Percentiles rank a stretch among this genome's conserved stretches.
Evolutionary conservation across 1,140 invertebrate species (phyloP).

Genomic region (Gyrodactylus salaris): DNA sequence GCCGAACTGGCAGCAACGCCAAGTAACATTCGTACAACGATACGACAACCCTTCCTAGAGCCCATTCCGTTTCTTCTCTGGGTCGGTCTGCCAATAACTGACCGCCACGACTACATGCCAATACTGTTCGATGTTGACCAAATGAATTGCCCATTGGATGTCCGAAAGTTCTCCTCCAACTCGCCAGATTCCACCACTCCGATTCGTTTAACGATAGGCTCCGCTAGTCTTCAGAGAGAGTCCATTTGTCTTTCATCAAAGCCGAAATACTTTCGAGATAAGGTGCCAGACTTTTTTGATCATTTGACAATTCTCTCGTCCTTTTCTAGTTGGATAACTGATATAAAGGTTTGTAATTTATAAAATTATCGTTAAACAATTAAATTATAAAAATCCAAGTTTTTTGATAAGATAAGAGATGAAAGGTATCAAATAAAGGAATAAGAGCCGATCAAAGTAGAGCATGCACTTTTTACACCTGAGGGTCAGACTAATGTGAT

Average conservation of each 20-base stretch:
- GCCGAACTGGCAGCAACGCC: not conserved
- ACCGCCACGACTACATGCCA: too few relatives aligned
- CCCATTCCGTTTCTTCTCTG: not conserved
- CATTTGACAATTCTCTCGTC: not conserved
- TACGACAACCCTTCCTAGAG: not conserved
- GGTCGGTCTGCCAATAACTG: not conserved
- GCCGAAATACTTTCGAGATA: not conserved
- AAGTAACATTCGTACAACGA: not conserved
- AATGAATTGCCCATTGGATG: not conserved
- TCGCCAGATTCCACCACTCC: not conserved
- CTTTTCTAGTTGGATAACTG: not conserved
- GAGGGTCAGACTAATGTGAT: too few relatives aligned
- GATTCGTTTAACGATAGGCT: not conserved
- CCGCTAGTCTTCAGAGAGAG: not conserved
- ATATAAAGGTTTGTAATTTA: not conserved
- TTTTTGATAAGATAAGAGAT: too few relatives aligned
- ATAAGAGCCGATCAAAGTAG: too few relatives aligned
- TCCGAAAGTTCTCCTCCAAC: not conserved
- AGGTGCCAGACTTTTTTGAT: not conserved
- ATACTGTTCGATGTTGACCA: not conserved
- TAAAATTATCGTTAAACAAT: too few relatives aligned
- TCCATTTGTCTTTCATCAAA: not conserved
- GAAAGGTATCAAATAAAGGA: too few relatives aligned
- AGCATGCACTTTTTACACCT: too few relatives aligned
- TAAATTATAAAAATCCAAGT: too few relatives aligned